A percentile compares a stretch with the other conserved stretches of the same genome.
Conservation (phyloP, 2,113 vertebrate genomes). For the Ploceus nigricollis region DNA sequence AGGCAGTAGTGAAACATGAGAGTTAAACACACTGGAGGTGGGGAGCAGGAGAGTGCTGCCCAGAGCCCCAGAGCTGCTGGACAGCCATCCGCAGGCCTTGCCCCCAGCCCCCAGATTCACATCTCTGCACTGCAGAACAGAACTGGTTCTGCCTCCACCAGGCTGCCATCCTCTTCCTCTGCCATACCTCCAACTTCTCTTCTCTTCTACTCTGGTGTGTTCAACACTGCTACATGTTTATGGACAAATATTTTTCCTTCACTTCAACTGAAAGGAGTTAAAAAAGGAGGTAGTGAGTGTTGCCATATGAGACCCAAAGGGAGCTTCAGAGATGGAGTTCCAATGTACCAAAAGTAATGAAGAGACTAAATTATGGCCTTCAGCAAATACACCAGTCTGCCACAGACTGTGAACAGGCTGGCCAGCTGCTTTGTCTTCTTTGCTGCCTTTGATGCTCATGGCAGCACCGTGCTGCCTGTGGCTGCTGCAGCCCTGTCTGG, state of each 20-base stretch:
- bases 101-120: background rate
- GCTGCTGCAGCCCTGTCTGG: background rate
- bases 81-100: rapidly evolving
- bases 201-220: background rate
- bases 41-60: background rate
- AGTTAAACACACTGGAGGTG: background rate
- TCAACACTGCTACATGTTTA: background rate
- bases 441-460: background rate
- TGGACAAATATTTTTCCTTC: background rate
- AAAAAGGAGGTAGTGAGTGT: background rate
- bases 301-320: background rate
- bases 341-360: background rate
- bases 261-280: background rate
- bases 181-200: rapidly evolving
- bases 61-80: background rate
- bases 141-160: background rate
- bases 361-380: background rate
- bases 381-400: background rate
- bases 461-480: background rate
- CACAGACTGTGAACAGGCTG: background rate
- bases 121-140: background rate
- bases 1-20: background rate
- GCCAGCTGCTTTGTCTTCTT: background rate
- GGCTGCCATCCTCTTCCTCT: background rate
- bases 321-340: background rate